These are phyloP conservation scores for Heliconius congener DNA, from an alignment of 1,140 invertebrate species.

Conservation along the genomic window DNA sequence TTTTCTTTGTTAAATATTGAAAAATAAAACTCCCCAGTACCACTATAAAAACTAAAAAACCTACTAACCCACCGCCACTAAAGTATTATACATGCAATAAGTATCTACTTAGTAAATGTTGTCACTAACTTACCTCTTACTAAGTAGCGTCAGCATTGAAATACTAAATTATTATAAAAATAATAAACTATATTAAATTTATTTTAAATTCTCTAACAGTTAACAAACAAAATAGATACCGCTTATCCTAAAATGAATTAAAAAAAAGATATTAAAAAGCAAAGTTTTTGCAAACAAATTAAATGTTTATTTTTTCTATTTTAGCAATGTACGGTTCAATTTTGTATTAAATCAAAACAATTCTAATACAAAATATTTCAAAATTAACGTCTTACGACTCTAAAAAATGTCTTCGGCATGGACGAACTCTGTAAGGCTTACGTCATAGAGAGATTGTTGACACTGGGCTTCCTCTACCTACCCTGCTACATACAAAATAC, in stretches of 20 bases:
- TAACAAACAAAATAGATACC: neutral
- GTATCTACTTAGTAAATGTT: neutral
- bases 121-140: neutral
- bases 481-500: neutral
- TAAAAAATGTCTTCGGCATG: neutral
- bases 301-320: neutral
- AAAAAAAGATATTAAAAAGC: neutral
- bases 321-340: neutral
- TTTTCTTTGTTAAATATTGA: no score
- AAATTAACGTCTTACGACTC: neutral
- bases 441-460: neutral
- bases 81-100: neutral
- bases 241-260: neutral
- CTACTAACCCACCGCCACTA: no score
- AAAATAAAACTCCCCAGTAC: no score
- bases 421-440: neutral
- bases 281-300: neutral
- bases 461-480: neutral
- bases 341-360: neutral
- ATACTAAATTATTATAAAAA: neutral
- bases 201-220: neutral
- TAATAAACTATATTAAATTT: neutral
- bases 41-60: no score
- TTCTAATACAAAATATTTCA: neutral
- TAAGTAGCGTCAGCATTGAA: neutral